Evolutionary conservation across 2,113 vertebrate genomes (phyloP), one percentile per base, ranked within the genome.

Genomic region (Ophthalmolycus amberensis): DNA sequence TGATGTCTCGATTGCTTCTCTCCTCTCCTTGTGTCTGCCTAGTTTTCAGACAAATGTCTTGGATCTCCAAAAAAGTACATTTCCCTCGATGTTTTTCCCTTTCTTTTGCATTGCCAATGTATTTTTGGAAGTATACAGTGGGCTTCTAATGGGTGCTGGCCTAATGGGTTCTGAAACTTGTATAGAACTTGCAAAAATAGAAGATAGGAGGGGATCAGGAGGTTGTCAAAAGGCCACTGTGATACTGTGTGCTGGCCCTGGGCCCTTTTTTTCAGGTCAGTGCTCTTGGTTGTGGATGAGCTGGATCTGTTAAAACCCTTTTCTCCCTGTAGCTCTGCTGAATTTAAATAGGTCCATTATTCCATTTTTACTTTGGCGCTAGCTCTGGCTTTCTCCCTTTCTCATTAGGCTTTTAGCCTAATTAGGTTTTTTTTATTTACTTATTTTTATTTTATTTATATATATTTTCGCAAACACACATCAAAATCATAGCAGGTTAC

Each of bases 241-340:
- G 66, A 92, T 84, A 74, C 70, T 85, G 85, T 87, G 71, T 69
- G 52, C 71, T 82, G 82, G 84, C 81, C 71, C 59, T 34, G 25
- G 80, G 85, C 80, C 75, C 64, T 82, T 86, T 82, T 85, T 88
- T 91, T 87, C 88, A 90, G 91, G 89, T 91, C 91, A 90, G 66
- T 70, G 86, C 79, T 78, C 86, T 86, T 81, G 79, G 75, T 86
- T 80, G 83, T 78, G 79, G 81, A 79, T 81, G 83, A 86, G 81
- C 64, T 78, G 72, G 77, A 86, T 90, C 83, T 79, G 75, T 86
- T 91, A 68, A 87, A 90, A 84, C 65, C 70, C 4, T 65, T 71
- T 83, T 67, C 74, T 82, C 77, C 77, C 75, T 34, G 48, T 59
- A 82, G 80, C 64, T 74, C 67, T 66, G 75, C 48, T 90, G 87